Base-by-base conservation (phyloP, 2,888 invertebrate genomes). In the Apotomis capreana region DNA sequence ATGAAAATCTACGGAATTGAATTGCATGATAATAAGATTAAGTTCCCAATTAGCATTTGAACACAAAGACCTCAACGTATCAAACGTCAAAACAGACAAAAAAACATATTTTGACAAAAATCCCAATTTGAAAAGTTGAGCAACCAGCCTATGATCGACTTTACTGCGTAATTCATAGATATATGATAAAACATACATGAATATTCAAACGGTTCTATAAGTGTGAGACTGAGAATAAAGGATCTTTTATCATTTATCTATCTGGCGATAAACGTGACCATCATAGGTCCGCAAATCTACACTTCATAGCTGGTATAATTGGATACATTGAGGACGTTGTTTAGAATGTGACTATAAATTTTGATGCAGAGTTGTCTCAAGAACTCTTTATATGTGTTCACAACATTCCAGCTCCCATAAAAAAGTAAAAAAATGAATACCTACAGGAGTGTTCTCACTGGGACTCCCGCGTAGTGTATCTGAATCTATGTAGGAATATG, bases 361-460 rank as follows among this genome's bases (percentile, higher is more conserved):
- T 54, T 60, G 54, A 70, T 51, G 61, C 58, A 63, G 72, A 72
- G 63, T 54, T 68, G 74, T 60, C 68, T 37, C 52, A 70, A 68
- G 59, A 70, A 62, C 74, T 68, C 63, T 54, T 70, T 71, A 10
- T 57, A 26, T 44, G 49, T 61, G 61, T 57, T 55, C 57, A 57
- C 61, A 55, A 61, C 49, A 62, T 68, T 54, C 51, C 46, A 62
- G 62, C 13, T 3, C 67, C 61, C 59, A 69, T 52, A 61, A 74
- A 73, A 70, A 77, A 80, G 80, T 81, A 84, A 84, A 83, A 82
- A 87, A 82, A 78, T 79, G 80, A 94, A 95, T 96, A 96, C 96
- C 94, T 96, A 96, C 96, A 92, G 96, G 95, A 80, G 95, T 94
- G 83, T 91, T 93, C 88, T 96, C 96, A 93, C 94, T 91, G 92